Evolutionary conservation across 2,888 invertebrate genomes (phyloP), one percentile per base, ranked within the genome.

Genomic region (Athetis lepigone): DNA sequence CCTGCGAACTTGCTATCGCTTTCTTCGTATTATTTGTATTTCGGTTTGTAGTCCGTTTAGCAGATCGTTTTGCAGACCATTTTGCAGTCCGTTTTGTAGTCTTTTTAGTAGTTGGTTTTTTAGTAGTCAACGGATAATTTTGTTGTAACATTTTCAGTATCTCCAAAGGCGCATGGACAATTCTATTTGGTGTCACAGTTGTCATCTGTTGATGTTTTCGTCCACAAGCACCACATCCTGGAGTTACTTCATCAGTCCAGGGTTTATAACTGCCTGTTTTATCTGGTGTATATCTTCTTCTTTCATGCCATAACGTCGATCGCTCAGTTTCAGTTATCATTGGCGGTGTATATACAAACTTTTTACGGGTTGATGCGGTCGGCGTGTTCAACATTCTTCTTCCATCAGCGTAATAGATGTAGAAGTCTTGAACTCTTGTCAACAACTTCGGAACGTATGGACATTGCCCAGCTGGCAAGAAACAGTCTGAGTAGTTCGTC

Each of bases 241-340:
- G 27, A 8, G 51, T 37, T 3, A 7, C 50, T 0, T 9, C 18
- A 13, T 63, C 63, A 19, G 57, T 25, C 51, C 37, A 50, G 23
- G 33, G 65, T 70, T 29, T 52, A 9, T 23, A 39, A 0, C 0
- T 45, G 18, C 39, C 57, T 0, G 60, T 59, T 27, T 58, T 42
- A 19, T 68, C 16, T 13, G 82, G 78, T 0, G 84, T 84, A 39
- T 86, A 87, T 29, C 87, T 76, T 27, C 86, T 77, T 36, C 69
- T 82, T 1, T 42, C 27, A 2, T 42, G 1, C 59, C 27, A n/a
- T 1, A 33, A 18, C 2, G 47, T 40, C 1, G 69, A n/a, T 11
- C 9, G 33, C 13, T 0, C 27, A 59, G 21, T n/a, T 9, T 1
- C 1, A 4, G 0, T 1, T 42, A 13, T 8, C 4, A 8, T n/a